These are phyloP conservation scores for Aythya fuligula DNA, from an alignment of 2,797 vertebrate genomes.

Conservation along the genomic window DNA sequence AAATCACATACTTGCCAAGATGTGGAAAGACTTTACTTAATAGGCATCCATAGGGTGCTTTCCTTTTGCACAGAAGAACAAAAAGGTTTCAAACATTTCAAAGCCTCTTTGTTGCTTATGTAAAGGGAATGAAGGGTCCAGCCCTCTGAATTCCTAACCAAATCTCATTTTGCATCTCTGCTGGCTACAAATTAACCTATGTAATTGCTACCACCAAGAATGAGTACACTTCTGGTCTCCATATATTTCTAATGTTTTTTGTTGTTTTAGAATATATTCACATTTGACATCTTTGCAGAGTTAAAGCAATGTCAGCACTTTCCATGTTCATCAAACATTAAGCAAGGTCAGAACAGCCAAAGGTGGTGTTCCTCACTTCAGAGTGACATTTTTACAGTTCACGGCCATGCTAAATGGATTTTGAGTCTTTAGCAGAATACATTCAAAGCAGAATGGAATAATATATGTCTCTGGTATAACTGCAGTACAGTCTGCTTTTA, in stretches of 20 bases:
- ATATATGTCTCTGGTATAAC: neutral
- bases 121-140: slow-evolving; percentile 38
- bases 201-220: neutral
- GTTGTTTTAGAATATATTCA: neutral
- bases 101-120: slow-evolving; percentile 49
- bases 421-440: neutral
- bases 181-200: slow-evolving; percentile 19
- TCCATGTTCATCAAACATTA: neutral
- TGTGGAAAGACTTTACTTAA: slow-evolving; percentile 46
- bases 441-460: neutral
- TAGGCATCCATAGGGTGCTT: slow-evolving; percentile 59
- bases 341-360: neutral
- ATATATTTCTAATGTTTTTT: neutral
- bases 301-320: neutral
- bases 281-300: neutral
- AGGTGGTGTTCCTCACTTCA: neutral
- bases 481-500: neutral
- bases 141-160: neutral
- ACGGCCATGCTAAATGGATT: neutral
- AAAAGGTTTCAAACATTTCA: slow-evolving; percentile 48
- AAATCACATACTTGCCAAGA: slow-evolving; percentile 58
- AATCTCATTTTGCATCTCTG: slow-evolving; percentile 56
- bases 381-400: neutral
- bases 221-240: neutral
- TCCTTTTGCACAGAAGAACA: slow-evolving; percentile 42